Percentiles rank a stretch among this genome's conserved stretches.
Evolutionary conservation across 2,888 invertebrate genomes (phyloP).

Genomic region (Xylocampa areola): DNA sequence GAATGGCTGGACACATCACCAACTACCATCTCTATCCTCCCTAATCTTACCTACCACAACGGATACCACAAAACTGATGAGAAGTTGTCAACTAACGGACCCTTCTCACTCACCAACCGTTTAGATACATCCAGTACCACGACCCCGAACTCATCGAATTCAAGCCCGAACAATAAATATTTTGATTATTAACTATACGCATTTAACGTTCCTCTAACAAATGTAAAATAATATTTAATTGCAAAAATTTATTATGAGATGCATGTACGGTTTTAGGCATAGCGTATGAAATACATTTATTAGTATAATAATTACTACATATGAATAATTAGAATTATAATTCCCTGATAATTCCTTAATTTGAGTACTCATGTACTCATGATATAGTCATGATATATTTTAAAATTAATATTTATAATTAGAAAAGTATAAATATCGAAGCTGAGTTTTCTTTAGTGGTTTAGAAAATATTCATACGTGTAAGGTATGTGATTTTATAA

Average conservation of each 20-base stretch:
- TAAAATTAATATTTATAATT: constrained; percentile 21
- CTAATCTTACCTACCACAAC: constrained; percentile 29
- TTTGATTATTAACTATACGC: constrained; percentile 52
- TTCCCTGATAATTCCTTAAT: constrained; percentile 38
- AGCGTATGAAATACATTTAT: constrained; percentile 43
- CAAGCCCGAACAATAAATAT: constrained; percentile 45
- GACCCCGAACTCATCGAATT: constrained; percentile 38
- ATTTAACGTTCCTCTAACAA: constrained; percentile 54
- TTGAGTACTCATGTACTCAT: too few relatives aligned
- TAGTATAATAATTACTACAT: constrained; percentile 22
- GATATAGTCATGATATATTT: constrained; percentile 24
- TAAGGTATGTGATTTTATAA: constrained; percentile 42
- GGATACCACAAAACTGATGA: constrained; percentile 38
- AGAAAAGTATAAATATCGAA: constrained; percentile 9
- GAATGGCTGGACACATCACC: constrained; percentile 43
- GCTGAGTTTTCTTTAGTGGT: constrained; percentile 33
- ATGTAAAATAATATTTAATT: constrained; percentile 29
- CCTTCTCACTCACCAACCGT: constrained; percentile 47
- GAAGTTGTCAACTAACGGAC: constrained; percentile 48
- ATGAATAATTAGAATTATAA: constrained; percentile 28
- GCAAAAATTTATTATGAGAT: constrained; percentile 31
- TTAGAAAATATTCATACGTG: constrained; percentile 31
- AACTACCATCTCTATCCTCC: constrained; percentile 29
- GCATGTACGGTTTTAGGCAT: constrained; percentile 40
- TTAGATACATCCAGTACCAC: constrained; percentile 45